Conservation (phyloP, 2,797 vertebrate species). For the Pteronotus mesoamericanus region DNA sequence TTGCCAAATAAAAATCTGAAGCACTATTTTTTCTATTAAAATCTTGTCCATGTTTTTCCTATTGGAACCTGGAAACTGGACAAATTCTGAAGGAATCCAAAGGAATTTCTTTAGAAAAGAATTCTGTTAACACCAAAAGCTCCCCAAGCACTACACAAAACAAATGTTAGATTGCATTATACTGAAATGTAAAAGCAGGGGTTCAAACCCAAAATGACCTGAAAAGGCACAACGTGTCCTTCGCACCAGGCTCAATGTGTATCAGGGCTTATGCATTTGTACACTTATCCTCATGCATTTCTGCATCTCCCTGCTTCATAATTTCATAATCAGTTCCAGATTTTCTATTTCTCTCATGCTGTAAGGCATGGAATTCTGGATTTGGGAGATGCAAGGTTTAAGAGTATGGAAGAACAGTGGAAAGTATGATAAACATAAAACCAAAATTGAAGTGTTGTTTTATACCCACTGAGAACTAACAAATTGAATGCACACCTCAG, state of each 20-base stretch:
- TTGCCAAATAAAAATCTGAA: constrained; percentile 75
- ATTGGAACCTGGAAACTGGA: constrained; percentile 78
- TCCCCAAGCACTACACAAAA: constrained; percentile 67
- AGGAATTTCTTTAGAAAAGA: constrained; percentile 76
- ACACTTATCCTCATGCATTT: constrained; percentile 71
- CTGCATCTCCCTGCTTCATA: constrained; percentile 68
- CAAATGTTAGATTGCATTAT: constrained; percentile 68
- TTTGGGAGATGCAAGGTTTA: constrained; percentile 71
- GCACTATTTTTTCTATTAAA: constrained; percentile 72
- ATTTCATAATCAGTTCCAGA: constrained; percentile 80
- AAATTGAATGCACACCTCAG: not conserved
- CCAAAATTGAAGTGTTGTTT: constrained; percentile 42
- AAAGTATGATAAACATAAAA: constrained; percentile 66
- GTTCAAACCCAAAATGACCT: constrained; percentile 73
- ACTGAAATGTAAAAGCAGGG: constrained; percentile 73
- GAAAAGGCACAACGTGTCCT: constrained; percentile 45
- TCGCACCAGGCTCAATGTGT: constrained; percentile 66
- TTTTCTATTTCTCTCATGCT: constrained; percentile 74
- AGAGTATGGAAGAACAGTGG: constrained; percentile 38
- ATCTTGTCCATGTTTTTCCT: constrained; percentile 76
- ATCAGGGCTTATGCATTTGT: constrained; percentile 63
- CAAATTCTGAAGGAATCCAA: constrained; percentile 75
- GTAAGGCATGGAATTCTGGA: constrained; percentile 63
- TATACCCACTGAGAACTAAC: constrained; percentile 25
- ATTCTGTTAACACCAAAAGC: constrained; percentile 73